These are phyloP conservation scores for Bolinopsis microptera DNA, from an alignment of 37 sponge, comb jelly and placozoan species.

Conservation along the genomic window DNA sequence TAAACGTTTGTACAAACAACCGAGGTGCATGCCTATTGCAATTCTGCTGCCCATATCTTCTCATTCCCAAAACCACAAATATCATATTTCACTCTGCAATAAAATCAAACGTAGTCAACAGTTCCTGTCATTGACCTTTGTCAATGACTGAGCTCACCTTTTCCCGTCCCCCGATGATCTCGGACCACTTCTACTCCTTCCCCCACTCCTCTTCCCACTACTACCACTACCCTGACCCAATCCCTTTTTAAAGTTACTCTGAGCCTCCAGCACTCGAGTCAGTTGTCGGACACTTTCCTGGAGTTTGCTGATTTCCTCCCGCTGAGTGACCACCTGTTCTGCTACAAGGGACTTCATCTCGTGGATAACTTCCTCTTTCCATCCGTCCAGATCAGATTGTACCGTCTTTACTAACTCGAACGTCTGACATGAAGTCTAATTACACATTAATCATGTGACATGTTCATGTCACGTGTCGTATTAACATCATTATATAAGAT, in stretches of 20 bases:
- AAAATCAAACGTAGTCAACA: no score
- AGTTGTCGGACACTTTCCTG: not conserved
- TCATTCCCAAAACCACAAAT: no score
- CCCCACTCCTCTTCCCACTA: not conserved
- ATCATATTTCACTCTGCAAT: no score
- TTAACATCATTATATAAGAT: no score
- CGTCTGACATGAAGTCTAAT: constrained; percentile 23
- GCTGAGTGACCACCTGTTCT: not conserved
- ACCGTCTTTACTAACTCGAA: not conserved
- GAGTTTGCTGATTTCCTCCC: not conserved
- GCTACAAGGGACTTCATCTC: not conserved
- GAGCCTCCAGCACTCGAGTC: not conserved
- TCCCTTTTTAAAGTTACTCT: not conserved
- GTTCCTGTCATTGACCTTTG: no score
- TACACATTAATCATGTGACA: not conserved
- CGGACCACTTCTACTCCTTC: no score
- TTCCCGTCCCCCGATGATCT: not conserved
- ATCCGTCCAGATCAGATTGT: not conserved
- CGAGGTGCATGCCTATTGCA: no score
- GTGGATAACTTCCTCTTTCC: not conserved
- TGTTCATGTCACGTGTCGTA: not conserved
- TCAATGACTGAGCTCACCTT: not conserved
- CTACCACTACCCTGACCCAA: not conserved
- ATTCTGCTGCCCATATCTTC: no score
- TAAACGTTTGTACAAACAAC: no score